A percentile compares a stretch with the other conserved stretches of the same genome.
phyloP scores from a whole-genome alignment of 1,140 invertebrate genomes.

The Armadillidium nasatum region DNA sequence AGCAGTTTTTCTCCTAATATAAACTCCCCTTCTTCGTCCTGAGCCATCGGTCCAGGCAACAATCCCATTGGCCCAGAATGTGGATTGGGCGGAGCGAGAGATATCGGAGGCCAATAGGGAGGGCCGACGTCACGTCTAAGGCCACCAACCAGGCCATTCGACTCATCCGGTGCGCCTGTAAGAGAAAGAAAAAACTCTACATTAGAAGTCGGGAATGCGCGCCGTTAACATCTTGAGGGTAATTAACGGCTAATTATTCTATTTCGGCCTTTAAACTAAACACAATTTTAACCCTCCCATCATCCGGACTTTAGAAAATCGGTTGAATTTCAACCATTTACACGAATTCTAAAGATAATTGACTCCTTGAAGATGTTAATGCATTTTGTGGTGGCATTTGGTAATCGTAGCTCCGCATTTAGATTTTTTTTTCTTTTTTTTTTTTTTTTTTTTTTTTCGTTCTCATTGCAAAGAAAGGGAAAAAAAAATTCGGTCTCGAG shows the following conservation, averaged over 20 bases:
- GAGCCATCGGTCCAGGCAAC: conserved; percentile 77
- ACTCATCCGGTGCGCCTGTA: conserved; percentile 31
- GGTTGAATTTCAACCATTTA: conserved; percentile 3
- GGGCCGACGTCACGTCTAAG: conserved; percentile 45
- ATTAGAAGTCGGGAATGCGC: neutral
- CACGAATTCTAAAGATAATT: neutral
- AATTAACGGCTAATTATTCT: conserved; percentile 5
- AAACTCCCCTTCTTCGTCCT: conserved; percentile 68
- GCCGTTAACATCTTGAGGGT: neutral
- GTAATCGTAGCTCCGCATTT: neutral
- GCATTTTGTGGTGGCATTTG: neutral
- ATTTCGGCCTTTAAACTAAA: conserved; percentile 6
- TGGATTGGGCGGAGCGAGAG: conserved; percentile 40
- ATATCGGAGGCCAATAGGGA: conserved; percentile 42
- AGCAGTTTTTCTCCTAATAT: conserved; percentile 46
- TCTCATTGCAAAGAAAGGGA: no score
- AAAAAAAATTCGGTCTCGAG: no score
- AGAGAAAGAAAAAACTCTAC: neutral
- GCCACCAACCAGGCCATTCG: conserved; percentile 44
- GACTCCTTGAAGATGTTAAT: conserved; percentile 10
- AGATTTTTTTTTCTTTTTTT: neutral
- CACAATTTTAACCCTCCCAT: neutral
- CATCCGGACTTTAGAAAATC: neutral
- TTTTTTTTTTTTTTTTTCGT: neutral
- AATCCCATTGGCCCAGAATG: conserved; percentile 42